Evolutionary conservation across 2,113 vertebrate species (phyloP), one percentile per base, ranked within the genome.

Genomic region (Hippocampus zosterae): DNA sequence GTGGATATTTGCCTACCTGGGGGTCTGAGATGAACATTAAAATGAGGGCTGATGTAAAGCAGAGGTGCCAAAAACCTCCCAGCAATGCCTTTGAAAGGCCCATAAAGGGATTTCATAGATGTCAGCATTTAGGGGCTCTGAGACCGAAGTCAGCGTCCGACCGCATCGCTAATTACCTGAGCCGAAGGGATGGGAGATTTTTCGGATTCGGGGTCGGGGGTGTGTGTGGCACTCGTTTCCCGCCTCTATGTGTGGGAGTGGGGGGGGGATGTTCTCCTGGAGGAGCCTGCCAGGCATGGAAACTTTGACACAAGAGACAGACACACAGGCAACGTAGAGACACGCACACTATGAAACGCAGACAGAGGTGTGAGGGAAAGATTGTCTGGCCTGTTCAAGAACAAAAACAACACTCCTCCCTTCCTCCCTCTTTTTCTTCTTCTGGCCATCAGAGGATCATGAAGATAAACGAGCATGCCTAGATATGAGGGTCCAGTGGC

Each of bases 161-260:
- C 90, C 87, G 88, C 89, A 84, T 89, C 87, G 89, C 90, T 94
- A 94, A 95, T 93, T 92, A 92, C 73, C 75, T 75, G 76, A 73
- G 82, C 86, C 86, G 5, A 81, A 79, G 81, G 73, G 76, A 81
- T 19, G 64, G 33, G 76, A 83, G 84, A 83, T 88, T 37, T 83
- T 87, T 84, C 69, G 82, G 83, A 85, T 79, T 82, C 79, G 40
- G 81, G 77, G 57, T 61, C 80, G 0, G 29, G 29, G 29, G 33
- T 33, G 76, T 86, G 82, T 82, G 77, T 78, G 83, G 76, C 74
- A 33, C 61, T 50, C 4, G 62, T 61, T 77, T 59, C 29, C 74
- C 42, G 5, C 59, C 67, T 63, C 72, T 62, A 75, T 46, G 73
- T 64, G 78, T 89, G 29, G 3, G 29, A 4, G 4, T 33, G 29